Conservation (phyloP, 2,888 invertebrate genomes). For the Epiblema foenella region DNA sequence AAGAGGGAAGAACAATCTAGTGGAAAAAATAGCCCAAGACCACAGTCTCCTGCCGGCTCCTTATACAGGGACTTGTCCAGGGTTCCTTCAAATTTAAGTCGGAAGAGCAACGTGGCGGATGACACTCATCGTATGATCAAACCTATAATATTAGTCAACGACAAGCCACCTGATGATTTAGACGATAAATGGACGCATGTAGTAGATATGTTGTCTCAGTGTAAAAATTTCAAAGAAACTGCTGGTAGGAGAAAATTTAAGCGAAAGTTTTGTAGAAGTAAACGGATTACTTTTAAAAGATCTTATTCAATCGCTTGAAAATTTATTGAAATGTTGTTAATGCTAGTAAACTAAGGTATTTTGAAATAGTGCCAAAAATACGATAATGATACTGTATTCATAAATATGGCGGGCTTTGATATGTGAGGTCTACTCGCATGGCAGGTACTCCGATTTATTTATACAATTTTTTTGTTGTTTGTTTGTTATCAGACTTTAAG, state of each 20-base stretch:
- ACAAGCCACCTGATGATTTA: constrained; percentile 73
- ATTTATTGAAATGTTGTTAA: not conserved
- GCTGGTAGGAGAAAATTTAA: constrained; percentile 68
- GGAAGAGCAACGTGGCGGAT: constrained; percentile 54
- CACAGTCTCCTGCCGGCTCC: constrained; percentile 60
- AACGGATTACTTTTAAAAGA: constrained; percentile 71
- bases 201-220: constrained; percentile 63
- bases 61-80: constrained; percentile 57
- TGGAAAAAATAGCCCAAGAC: constrained; percentile 61
- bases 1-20: constrained; percentile 66
- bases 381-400: too few relatives aligned
- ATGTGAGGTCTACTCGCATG: too few relatives aligned
- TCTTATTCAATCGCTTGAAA: constrained; percentile 75
- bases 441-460: too few relatives aligned
- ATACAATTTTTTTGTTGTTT: too few relatives aligned
- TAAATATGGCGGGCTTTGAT: too few relatives aligned
- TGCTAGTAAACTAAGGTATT: too few relatives aligned
- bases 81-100: constrained; percentile 59
- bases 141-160: constrained; percentile 77
- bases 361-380: too few relatives aligned
- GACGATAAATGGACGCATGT: constrained; percentile 72
- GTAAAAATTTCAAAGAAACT: constrained; percentile 68
- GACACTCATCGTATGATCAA: constrained; percentile 57
- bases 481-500: too few relatives aligned
- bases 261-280: constrained; percentile 72